Base-by-base conservation (phyloP, 2,113 vertebrate species). In the Eclectus roratus region DNA sequence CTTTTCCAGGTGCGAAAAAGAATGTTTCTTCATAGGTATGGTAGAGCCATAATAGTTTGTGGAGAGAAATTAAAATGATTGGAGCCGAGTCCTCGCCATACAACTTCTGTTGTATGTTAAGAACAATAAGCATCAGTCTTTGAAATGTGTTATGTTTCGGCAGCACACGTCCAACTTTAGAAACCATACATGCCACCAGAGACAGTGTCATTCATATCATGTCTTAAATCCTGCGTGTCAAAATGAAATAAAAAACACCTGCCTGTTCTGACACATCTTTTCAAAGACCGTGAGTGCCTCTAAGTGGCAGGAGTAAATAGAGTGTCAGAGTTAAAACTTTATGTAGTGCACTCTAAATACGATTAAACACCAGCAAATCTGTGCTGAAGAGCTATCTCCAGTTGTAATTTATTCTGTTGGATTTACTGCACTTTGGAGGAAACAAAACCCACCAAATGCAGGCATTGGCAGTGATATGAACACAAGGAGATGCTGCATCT, bases 131-230 rank as follows among this genome's bases (percentile, higher is more conserved):
- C 47, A 46, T 58, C 18, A 37, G 95, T 96, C 64, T 91, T 92
- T 60, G 74, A 91, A 91, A 96, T 94, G 84, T 93, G 29, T 85
- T 96, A 95, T 96, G 29, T 85, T 96, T 96, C 96, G 89, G 89
- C 94, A 97, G 93, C 61, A 83, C 69, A 50, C 65, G 78, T 95
- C 82, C 91, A 87, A n/a, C 55, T 85, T 77, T 55, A 90, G 72
- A 90, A 97, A 84, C 94, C 35, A 19, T 73, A 71, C 60, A 55
- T 91, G 84, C 93, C 92, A 94, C 91, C 80, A 78, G 72, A 94
- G 93, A 96, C 95, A 91, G 73, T 95, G 91, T 82, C 89, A 68
- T 47, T 90, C 83, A 69, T 69, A 53, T 80, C 85, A 94, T 89
- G 92, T 55, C 84, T 93, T 95, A 94, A 91, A 94, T 77, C 64